Evolutionary conservation across 2,113 vertebrate species (phyloP), one percentile per base, ranked within the genome.

Genomic region (Heterochromis multidens): DNA sequence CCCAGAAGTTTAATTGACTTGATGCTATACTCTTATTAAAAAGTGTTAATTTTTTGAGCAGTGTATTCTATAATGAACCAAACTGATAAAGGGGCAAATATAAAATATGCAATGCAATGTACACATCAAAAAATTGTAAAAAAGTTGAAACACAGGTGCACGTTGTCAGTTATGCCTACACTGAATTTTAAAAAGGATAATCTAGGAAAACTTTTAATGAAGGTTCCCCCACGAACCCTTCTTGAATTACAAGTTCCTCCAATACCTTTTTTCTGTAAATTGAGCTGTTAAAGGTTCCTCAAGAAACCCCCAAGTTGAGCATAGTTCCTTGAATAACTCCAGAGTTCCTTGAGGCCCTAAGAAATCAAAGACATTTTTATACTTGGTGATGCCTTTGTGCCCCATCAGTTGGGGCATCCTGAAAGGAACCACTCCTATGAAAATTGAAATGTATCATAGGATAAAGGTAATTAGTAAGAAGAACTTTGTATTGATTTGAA

Each of bases 391-490:
- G 16, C 5, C 6, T 17, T 67, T 40, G 63, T 43, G 25, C n/a
- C 23, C 21, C 40, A 7, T 43, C 40, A 25, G 3, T 1, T 17
- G 65, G 1, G 17, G 6, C 16, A 46, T 70, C 23, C 9, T 4
- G 37, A 3, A 1, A 67, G n/a, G 1, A 12, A 0, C 1, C 6
- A 23, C 21, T 23, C 12, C 33, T 0, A 9, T n/a, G 21, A 29
- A 7, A 29, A 0, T 29, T 29, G 43, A 4, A 21, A 19, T 12
- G 9, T n/a, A 70, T 70, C 8, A 10, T 21, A 72, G 13, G 46
- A 72, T 52, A 67, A 43, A 63, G 33, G 33, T n/a, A n/a, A n/a
- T 63, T 12, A n/a, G 21, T 23, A 13, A 23, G 10, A 46, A 52
- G 9, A 72, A 52, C 6, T 1, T 13, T 6, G 1, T 72, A 21